Conservation (phyloP, 2,888 invertebrate genomes). For the Xylophagus ater region DNA sequence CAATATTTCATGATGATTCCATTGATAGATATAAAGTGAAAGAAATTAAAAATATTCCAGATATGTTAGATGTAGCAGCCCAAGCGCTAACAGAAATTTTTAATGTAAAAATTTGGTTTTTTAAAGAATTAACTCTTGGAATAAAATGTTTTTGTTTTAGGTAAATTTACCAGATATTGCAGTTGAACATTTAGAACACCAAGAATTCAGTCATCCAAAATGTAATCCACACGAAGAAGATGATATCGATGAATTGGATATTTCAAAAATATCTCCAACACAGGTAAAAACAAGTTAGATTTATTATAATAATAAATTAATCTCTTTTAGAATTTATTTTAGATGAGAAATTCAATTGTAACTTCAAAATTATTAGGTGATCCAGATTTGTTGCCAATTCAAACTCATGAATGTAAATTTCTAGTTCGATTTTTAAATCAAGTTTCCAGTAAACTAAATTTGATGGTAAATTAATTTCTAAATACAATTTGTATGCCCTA, state of each 20-base stretch:
- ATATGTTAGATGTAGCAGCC: slow-evolving; percentile 55
- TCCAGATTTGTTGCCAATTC: slow-evolving; percentile 74
- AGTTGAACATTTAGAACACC: slow-evolving; percentile 24
- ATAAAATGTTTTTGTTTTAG: slow-evolving; percentile 19
- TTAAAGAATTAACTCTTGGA: neutral
- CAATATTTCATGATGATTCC: slow-evolving; percentile 39
- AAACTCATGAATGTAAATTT: slow-evolving; percentile 62
- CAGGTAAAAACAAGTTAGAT: slow-evolving; percentile 20
- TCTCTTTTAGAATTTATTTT: slow-evolving; percentile 26
- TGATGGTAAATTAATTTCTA: slow-evolving; percentile 57
- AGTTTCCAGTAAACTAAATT: slow-evolving; percentile 60
- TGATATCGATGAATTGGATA: slow-evolving; percentile 27
- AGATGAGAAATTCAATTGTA: slow-evolving; percentile 49
- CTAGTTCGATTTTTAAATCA: slow-evolving; percentile 65
- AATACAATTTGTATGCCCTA: no score
- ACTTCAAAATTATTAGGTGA: slow-evolving; percentile 67
- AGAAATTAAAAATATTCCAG: slow-evolving; percentile 59
- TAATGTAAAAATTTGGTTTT: slow-evolving; percentile 43
- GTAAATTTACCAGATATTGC: slow-evolving; percentile 27
- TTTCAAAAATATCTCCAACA: slow-evolving; percentile 29
- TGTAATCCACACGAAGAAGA: slow-evolving; percentile 28
- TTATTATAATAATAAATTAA: neutral
- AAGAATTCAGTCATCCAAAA: slow-evolving; percentile 19
- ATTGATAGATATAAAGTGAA: slow-evolving; percentile 52
- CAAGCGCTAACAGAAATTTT: slow-evolving; percentile 61